Conservation (phyloP, 2,797 vertebrate genomes). For the Arrhamphus sclerolepis region DNA sequence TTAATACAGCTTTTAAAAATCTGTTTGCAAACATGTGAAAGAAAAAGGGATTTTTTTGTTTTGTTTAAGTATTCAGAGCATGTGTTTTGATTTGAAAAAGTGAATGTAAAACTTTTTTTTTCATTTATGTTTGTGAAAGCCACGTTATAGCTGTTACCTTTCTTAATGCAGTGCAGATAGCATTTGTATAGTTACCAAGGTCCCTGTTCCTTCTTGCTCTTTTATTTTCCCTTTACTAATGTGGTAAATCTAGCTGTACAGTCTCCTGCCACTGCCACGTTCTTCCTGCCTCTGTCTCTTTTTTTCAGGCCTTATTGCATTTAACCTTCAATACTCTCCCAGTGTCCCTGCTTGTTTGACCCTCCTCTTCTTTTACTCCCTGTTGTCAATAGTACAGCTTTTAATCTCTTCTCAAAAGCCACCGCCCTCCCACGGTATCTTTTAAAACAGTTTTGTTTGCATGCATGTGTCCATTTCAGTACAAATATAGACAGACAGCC, state of each 20-base stretch:
- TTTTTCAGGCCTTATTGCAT: constrained; percentile 22
- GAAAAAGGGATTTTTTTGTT: too few relatives aligned
- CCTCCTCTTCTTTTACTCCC: too few relatives aligned
- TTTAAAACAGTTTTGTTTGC: constrained; percentile 6
- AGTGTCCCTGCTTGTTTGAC: too few relatives aligned
- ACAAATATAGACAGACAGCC: constrained; percentile 8
- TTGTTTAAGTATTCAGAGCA: too few relatives aligned
- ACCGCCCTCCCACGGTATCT: neutral
- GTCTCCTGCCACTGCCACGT: constrained; percentile 1
- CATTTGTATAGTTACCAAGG: too few relatives aligned
- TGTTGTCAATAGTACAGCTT: constrained; percentile 13
- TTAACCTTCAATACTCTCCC: constrained; percentile 39
- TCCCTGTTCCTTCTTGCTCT: constrained; percentile 20
- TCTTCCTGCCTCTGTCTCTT: too few relatives aligned
- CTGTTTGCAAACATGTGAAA: too few relatives aligned
- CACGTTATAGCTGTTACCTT: neutral
- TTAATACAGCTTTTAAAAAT: too few relatives aligned
- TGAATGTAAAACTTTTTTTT: too few relatives aligned
- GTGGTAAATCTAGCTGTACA: constrained; percentile 16
- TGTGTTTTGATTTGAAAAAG: too few relatives aligned
- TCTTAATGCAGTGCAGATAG: constrained; percentile 9
- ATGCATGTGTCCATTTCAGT: constrained; percentile 2
- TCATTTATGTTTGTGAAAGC: too few relatives aligned
- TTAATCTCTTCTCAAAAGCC: constrained; percentile 6
- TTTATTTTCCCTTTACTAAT: constrained; percentile 19